These are phyloP conservation scores for Chamaea fasciata DNA, from an alignment of 2,113 vertebrate species.

Conservation along the genomic window DNA sequence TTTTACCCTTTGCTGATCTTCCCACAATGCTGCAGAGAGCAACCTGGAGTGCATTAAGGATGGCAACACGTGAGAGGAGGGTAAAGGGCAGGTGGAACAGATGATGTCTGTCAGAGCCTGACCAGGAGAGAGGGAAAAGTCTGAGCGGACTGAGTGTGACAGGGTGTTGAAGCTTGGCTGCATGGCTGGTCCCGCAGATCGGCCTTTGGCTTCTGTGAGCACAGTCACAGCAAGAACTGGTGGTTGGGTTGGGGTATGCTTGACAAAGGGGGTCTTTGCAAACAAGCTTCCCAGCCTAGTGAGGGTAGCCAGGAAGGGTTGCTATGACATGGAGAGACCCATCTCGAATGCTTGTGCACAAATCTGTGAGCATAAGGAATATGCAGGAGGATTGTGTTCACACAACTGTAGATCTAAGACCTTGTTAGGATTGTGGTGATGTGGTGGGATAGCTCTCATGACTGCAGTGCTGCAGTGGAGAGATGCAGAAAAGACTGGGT, in stretches of 20 bases:
- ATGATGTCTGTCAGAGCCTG: background rate
- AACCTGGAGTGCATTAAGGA: background rate
- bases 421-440: background rate
- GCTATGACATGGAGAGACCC: background rate
- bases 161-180: background rate
- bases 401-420: background rate
- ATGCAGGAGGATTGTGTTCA: background rate
- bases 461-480: no score
- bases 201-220: background rate
- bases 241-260: background rate
- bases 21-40: background rate
- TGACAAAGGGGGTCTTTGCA: background rate
- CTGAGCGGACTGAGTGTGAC: background rate
- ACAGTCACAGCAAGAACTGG: rapidly evolving
- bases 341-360: background rate
- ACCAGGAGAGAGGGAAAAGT: background rate
- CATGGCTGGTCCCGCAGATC: background rate
- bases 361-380: background rate
- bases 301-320: background rate
- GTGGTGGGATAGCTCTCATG: no score
- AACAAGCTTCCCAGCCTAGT: background rate
- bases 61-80: background rate
- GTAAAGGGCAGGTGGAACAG: background rate
- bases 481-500: no score
- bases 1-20: background rate